Evolutionary conservation across 1,140 invertebrate species (phyloP).

Genomic region (Eubasilissa regina): DNA sequence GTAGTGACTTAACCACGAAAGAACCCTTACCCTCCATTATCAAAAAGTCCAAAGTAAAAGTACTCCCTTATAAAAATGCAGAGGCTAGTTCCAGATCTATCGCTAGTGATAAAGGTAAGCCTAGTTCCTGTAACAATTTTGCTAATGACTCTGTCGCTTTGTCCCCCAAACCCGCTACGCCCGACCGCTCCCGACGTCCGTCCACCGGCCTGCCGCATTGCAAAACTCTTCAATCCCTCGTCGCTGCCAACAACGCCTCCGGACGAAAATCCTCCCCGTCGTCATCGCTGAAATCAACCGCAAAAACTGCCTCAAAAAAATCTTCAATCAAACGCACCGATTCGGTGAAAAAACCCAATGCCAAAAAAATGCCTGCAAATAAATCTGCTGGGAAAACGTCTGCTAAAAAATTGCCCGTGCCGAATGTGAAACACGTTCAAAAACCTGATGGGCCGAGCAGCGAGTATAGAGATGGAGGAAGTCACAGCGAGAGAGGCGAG

Average conservation of each 20-base stretch:
- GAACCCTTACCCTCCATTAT: constrained; percentile 65
- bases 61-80: background rate
- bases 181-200: constrained; percentile 63
- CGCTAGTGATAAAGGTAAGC: constrained; percentile 43
- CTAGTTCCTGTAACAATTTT: constrained; percentile 52
- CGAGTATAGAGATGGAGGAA: constrained; percentile 71
- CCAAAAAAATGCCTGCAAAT: constrained; percentile 50
- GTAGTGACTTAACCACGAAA: constrained; percentile 59
- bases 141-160: constrained; percentile 71
- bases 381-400: constrained; percentile 59
- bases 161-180: constrained; percentile 67
- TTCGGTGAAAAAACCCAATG: constrained; percentile 46
- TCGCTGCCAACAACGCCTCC: constrained; percentile 29
- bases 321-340: constrained; percentile 44
- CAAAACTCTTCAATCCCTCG: constrained; percentile 62
- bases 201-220: constrained; percentile 59
- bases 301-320: constrained; percentile 39
- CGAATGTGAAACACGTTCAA: background rate
- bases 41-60: constrained; percentile 61
- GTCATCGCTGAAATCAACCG: background rate
- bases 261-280: constrained; percentile 15
- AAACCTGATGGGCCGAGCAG: constrained; percentile 62
- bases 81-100: constrained; percentile 5
- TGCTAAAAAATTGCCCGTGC: constrained; percentile 55
- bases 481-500: constrained; percentile 64